Evolutionary conservation across 2,888 invertebrate genomes (phyloP).

Genomic region (Unio pictorum): DNA sequence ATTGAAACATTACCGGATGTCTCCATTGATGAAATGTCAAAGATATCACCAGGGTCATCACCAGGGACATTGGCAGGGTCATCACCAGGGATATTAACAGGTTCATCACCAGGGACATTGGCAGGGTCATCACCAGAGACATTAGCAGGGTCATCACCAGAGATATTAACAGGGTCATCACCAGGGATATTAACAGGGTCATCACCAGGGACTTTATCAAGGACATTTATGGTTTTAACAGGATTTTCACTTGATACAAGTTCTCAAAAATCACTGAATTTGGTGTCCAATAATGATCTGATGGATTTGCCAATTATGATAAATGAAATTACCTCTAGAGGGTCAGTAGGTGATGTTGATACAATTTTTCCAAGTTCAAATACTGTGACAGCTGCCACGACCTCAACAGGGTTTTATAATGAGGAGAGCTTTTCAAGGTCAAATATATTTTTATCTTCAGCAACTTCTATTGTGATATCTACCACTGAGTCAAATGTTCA

Average conservation of each 20-base stretch:
- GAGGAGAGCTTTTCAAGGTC: no score
- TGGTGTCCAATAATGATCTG: not conserved
- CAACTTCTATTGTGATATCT: no score
- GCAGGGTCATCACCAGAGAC: not conserved
- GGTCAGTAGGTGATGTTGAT: no score
- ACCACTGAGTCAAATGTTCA: no score
- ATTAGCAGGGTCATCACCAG: slow-evolving; percentile 1
- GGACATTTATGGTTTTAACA: not conserved
- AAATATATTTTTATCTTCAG: no score
- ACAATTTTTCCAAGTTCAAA: no score
- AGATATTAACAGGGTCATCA: slow-evolving; percentile 1
- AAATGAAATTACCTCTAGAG: no score
- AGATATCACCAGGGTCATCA: slow-evolving; percentile 8
- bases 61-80: not conserved
- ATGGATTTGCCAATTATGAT: no score
- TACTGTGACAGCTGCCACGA: no score
- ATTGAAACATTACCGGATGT: slow-evolving; percentile 1
- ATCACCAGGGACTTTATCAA: not conserved
- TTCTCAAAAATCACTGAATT: no score
- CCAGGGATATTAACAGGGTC: not conserved
- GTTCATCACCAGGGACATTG: not conserved
- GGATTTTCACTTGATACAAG: not conserved
- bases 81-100: not conserved
- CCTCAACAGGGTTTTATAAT: no score
- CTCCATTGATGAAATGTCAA: slow-evolving; percentile 37